Evolutionary conservation across 2,797 vertebrate genomes (phyloP).

Genomic region (Brachymystax lenok): DNA sequence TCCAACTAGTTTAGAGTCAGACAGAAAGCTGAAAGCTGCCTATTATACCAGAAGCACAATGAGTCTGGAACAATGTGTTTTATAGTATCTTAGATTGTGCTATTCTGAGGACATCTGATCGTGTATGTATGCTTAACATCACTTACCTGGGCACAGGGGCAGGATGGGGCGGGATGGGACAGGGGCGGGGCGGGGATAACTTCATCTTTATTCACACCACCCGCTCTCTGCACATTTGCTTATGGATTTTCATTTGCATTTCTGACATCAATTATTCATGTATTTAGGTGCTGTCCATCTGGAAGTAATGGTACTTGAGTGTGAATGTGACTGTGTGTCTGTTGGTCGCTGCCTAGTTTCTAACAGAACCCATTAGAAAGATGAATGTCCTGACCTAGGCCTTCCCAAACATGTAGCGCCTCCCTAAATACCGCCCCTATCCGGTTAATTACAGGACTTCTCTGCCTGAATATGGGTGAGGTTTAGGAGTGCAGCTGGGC

Average conservation of each 20-base stretch:
- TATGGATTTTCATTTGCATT: conserved; percentile 21
- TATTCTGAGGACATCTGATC: neutral
- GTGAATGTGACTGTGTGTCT: neutral
- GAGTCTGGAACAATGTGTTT: neutral
- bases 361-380: conserved; percentile 41
- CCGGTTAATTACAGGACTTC: conserved; percentile 71
- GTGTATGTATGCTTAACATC: neutral
- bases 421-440: conserved; percentile 33
- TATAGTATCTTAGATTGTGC: neutral
- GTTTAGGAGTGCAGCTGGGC: conserved; percentile 28
- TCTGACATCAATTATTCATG: conserved; percentile 34
- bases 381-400: conserved; percentile 67
- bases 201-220: neutral
- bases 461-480: conserved; percentile 59
- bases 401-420: conserved; percentile 60
- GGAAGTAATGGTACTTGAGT: conserved; percentile 1
- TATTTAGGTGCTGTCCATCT: conserved; percentile 8
- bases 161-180: neutral
- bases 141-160: neutral
- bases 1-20: neutral
- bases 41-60: neutral
- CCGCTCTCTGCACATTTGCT: conserved; percentile 4
- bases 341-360: neutral
- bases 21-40: neutral
- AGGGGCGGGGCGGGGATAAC: neutral